Conservation (phyloP, 2,797 vertebrate genomes). For the Tamandua tetradactyla region DNA sequence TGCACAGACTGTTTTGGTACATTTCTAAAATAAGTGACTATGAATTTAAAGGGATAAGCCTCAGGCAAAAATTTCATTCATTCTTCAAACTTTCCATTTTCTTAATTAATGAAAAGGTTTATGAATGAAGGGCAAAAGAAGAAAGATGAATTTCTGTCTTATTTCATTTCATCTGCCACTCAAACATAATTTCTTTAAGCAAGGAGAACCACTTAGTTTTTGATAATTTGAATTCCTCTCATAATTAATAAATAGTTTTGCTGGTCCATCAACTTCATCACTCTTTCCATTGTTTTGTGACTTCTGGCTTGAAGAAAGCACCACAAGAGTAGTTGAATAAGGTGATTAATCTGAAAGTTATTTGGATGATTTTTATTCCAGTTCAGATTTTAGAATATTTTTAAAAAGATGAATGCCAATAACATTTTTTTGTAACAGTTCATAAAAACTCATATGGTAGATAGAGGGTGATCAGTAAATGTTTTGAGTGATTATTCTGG, state of each 20-base stretch:
- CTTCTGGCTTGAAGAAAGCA: constrained; percentile 17
- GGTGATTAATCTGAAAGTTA: constrained; percentile 26
- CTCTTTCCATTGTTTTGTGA: not conserved
- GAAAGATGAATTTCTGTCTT: constrained; percentile 58
- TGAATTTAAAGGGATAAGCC: constrained; percentile 18
- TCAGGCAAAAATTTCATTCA: constrained; percentile 63
- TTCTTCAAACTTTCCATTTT: constrained; percentile 49
- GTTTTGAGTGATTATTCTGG: not conserved
- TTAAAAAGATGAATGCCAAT: constrained; percentile 13
- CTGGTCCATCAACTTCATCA: constrained; percentile 21
- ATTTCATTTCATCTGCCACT: constrained; percentile 64
- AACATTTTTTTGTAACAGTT: constrained; percentile 36
- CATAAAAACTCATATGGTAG: not conserved
- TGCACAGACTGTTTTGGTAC: not conserved
- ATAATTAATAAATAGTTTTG: constrained; percentile 54
- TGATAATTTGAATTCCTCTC: constrained; percentile 54
- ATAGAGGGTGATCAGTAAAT: not conserved
- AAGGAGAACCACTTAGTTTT: constrained; percentile 43
- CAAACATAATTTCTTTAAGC: constrained; percentile 47
- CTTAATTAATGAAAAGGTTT: constrained; percentile 64
- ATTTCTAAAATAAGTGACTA: constrained; percentile 59
- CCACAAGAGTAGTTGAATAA: not conserved
- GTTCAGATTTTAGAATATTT: constrained; percentile 22
- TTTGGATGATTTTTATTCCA: constrained; percentile 52
- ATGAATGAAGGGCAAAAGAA: constrained; percentile 22